A percentile compares a stretch with the other conserved stretches of the same genome.
Evolutionary conservation across 2,888 invertebrate species (phyloP).

Genomic region (Tetanocera ferruginea): DNA sequence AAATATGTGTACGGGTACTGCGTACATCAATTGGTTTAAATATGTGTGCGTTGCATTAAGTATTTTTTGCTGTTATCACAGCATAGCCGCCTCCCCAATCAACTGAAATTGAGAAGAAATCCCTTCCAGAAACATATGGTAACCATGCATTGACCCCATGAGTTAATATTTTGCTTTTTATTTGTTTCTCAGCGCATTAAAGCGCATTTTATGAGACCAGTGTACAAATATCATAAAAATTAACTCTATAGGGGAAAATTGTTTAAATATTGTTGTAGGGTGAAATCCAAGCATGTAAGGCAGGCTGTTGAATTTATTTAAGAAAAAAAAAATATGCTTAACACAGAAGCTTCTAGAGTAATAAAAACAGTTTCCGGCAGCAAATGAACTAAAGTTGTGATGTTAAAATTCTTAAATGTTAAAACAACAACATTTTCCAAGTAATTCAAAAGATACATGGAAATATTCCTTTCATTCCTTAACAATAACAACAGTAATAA

Average conservation of each 20-base stretch:
- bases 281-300: too few relatives aligned
- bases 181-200: neutral
- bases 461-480: neutral
- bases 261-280: too few relatives aligned
- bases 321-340: too few relatives aligned
- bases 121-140: conserved; percentile 10
- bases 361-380: neutral
- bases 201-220: neutral
- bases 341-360: neutral
- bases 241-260: neutral
- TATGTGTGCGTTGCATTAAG: neutral
- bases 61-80: neutral
- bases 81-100: neutral
- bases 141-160: conserved; percentile 26
- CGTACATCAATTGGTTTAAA: neutral
- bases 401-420: neutral
- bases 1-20: too few relatives aligned
- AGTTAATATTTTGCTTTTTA: conserved; percentile 25
- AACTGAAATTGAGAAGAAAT: neutral
- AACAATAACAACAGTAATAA: neutral
- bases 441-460: neutral
- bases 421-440: neutral
- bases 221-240: neutral
- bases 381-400: neutral
- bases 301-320: too few relatives aligned